phyloP scores from a whole-genome alignment of 2,113 vertebrate genomes.

The Atractosteus spatula region DNA sequence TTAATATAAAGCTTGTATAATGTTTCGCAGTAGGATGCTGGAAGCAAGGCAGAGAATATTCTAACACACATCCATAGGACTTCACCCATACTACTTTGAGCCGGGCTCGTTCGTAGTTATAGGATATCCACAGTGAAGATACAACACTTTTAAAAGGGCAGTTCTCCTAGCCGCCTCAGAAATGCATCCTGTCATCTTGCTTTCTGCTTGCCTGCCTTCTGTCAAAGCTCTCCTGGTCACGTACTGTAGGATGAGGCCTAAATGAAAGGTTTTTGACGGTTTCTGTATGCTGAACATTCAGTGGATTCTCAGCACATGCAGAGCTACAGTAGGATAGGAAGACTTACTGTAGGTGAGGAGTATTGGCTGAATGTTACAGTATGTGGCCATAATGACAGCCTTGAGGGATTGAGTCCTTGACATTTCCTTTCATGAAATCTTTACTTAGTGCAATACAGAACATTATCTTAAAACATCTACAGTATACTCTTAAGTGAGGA shows the following conservation, averaged over 20 bases:
- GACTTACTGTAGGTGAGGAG: conserved; percentile 23
- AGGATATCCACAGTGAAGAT: no score
- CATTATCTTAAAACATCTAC: conserved; percentile 3
- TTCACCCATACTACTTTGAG: no score
- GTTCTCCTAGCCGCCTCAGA: not conserved
- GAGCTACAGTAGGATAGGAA: conserved; percentile 29
- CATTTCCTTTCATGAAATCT: conserved; percentile 34
- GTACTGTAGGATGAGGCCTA: no score
- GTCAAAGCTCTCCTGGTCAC: not conserved
- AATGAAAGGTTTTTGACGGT: not conserved
- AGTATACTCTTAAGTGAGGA: no score
- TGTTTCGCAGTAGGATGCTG: no score
- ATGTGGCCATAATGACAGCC: conserved; percentile 36
- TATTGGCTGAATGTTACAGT: not conserved
- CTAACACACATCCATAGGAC: no score
- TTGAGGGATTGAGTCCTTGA: not conserved
- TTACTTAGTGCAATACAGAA: conserved; percentile 40
- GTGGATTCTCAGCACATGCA: conserved; percentile 17
- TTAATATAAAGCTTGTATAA: no score
- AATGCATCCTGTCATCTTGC: not conserved
- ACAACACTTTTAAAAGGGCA: not conserved
- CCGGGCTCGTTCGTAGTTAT: no score
- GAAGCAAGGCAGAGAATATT: no score
- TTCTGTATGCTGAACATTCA: not conserved
- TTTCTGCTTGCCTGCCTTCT: not conserved